These are phyloP conservation scores for Limnephilus auricula DNA, from an alignment of 2,888 invertebrate species.

Conservation along the genomic window DNA sequence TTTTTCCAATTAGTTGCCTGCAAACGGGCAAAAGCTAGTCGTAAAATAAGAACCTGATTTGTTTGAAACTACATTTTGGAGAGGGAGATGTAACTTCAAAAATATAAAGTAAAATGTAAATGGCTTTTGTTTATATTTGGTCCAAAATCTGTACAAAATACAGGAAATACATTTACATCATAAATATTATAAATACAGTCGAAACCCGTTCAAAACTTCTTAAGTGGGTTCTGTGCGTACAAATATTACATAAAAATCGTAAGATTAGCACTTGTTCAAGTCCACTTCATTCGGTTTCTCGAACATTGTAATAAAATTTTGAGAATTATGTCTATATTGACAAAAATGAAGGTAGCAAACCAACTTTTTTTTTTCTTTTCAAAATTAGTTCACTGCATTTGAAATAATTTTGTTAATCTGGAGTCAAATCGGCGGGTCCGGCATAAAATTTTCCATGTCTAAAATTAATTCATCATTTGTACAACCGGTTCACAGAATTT, in stretches of 20 bases:
- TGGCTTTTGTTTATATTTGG: constrained; percentile 8
- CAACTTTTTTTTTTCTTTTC: background rate
- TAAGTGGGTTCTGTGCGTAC: background rate
- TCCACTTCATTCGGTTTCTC: background rate
- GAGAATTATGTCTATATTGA: background rate
- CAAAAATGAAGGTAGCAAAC: background rate
- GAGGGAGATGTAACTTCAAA: background rate
- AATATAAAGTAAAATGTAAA: background rate
- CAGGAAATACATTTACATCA: background rate
- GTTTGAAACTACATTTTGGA: background rate
- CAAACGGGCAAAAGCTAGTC: no score
- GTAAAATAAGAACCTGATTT: background rate
- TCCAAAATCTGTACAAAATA: constrained; percentile 21
- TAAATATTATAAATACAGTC: background rate
- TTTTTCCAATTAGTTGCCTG: no score
- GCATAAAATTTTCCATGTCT: no score
- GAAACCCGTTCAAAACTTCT: no score
- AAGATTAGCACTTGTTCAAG: background rate
- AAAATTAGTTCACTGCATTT: background rate
- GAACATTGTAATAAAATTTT: background rate
- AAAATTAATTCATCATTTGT: background rate
- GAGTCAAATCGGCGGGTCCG: no score
- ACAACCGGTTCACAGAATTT: background rate
- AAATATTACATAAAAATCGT: background rate
- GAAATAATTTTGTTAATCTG: background rate